Percentiles rank a stretch among this genome's conserved stretches.
These are phyloP conservation scores for Dysidea cf. avara DNA, from an alignment of 37 sponge, comb jelly and placozoan species.

Conservation along the genomic window DNA sequence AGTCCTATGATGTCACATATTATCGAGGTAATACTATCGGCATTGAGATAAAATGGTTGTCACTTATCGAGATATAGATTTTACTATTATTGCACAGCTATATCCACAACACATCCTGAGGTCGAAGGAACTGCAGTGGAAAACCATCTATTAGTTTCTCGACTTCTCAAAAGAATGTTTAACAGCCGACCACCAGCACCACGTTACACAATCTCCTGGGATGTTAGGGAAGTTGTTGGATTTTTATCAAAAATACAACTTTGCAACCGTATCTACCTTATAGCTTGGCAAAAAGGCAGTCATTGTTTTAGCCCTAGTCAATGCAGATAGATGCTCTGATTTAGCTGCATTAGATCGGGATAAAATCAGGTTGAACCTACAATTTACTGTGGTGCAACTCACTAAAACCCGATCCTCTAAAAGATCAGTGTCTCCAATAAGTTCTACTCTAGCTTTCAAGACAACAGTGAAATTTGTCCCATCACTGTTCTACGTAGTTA, in stretches of 20 bases:
- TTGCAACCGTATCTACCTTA: no score
- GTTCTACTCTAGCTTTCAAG: slow-evolving; percentile 26
- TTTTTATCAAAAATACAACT: no score
- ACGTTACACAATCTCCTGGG: slow-evolving; percentile 10
- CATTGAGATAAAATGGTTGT: no score
- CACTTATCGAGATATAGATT: no score
- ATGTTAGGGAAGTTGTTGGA: no score
- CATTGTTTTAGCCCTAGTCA: slow-evolving; percentile 14
- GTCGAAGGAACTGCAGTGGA: slow-evolving; percentile 15
- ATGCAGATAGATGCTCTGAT: slow-evolving; percentile 20
- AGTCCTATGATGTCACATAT: no score
- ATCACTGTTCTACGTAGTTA: not conserved
- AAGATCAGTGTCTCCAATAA: no score
- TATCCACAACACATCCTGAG: slow-evolving; percentile 13
- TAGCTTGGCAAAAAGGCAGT: not conserved
- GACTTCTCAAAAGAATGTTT: slow-evolving; percentile 21
- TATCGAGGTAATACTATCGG: no score
- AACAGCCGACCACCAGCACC: slow-evolving; percentile 23
- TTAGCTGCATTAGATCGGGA: slow-evolving; percentile 10
- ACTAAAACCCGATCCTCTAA: no score
- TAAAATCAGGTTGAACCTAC: no score
- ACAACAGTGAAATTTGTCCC: slow-evolving; percentile 25
- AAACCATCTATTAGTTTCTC: slow-evolving; percentile 17
- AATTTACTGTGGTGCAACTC: no score
- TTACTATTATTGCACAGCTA: no score